A percentile compares a stretch with the other conserved stretches of the same genome.
Evolutionary conservation across 2,113 vertebrate genomes (phyloP).

Genomic region (Rhinoderma darwinii): DNA sequence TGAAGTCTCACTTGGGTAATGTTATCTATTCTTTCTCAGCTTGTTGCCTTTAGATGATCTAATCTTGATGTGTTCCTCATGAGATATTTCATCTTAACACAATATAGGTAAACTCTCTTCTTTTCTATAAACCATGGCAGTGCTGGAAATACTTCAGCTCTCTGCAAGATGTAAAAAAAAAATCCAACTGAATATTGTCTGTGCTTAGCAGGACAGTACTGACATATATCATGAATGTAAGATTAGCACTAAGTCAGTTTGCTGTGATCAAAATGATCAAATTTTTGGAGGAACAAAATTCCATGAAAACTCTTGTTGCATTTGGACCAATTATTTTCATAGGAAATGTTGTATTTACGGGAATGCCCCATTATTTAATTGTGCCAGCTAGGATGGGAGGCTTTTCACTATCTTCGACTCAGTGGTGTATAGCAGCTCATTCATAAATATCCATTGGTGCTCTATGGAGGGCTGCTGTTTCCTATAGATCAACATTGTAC

Average conservation of each 20-base stretch:
- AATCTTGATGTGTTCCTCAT: conserved; percentile 49
- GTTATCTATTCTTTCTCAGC: conserved; percentile 52
- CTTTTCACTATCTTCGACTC: background rate
- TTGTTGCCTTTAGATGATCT: conserved; percentile 50
- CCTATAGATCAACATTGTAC: background rate
- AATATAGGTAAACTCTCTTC: conserved; percentile 26
- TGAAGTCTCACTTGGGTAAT: conserved; percentile 49
- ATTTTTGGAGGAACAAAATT: background rate
- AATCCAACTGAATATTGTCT: background rate
- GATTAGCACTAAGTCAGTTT: background rate
- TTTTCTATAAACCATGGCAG: background rate
- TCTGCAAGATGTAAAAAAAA: background rate
- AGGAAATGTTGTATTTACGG: background rate
- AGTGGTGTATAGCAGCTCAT: background rate
- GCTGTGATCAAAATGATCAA: background rate
- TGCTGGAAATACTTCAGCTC: background rate
- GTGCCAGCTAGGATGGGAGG: background rate
- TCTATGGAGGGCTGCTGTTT: background rate
- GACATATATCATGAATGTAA: background rate
- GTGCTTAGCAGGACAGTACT: background rate
- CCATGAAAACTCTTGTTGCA: background rate
- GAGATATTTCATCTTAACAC: conserved; percentile 52
- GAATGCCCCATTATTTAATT: background rate
- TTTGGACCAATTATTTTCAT: background rate
- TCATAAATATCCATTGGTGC: background rate